Base-by-base conservation (phyloP, 2,888 invertebrate genomes). In the Ophioninae sp. region DNA sequence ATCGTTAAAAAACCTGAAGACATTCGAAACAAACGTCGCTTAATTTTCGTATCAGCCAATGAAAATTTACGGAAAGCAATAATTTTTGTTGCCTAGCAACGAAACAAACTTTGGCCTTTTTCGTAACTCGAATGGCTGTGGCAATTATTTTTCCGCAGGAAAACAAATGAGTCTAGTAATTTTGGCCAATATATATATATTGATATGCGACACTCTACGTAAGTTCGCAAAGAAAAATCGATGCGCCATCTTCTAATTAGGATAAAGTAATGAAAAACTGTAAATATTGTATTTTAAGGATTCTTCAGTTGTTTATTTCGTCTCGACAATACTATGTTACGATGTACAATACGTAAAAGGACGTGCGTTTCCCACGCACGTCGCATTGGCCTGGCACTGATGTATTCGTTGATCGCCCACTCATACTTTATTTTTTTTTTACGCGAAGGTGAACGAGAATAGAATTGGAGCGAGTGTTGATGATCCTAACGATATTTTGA, bases 261-360 rank as follows among this genome's bases (percentile, higher is more conserved):
- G 65, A 61, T 44, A 44, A 44, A 30, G 30, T 30, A 69, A 8
- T 76, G 20, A 75, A 75, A 41, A 62, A 83, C 77, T 86, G 91
- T 90, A 90, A 88, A 90, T 90, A 90, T 88, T 62, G 89, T 91
- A 90, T 86, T 83, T 85, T 88, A 89, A 87, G 86, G 74, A 83
- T 57, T 84, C 85, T 90, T 90, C 88, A 88, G 88, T 89, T 89
- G 84, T 89, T 89, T 88, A 87, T 88, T 90, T 90, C 82, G 81
- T 88, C 88, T 91, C 85, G 91, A 90, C 88, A 91, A 91, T 90
- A 90, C 82, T 76, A 77, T 41, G 81, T 84, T 82, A 87, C 79
- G 85, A 82, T 69, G 81, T 70, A 69, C 56, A 76, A 68, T 69
- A 69, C 77, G 77, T 77, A 77, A 75, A 79, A 79, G 74, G 65